Percentiles rank a stretch among this genome's conserved stretches.
phyloP scores from a whole-genome alignment of 2,888 invertebrate genomes.

The Lepidochrysops patricia region DNA sequence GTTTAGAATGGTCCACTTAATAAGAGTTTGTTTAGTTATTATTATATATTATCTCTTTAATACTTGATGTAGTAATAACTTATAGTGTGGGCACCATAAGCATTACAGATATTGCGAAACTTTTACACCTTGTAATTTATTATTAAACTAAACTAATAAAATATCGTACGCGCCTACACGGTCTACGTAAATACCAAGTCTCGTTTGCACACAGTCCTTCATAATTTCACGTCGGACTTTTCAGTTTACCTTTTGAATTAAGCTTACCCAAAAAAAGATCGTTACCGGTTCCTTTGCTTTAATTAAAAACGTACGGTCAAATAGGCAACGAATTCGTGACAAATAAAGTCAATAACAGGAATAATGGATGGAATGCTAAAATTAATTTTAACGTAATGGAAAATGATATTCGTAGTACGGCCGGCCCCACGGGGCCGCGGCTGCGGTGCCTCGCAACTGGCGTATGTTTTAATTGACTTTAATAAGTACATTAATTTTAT shows the following conservation, averaged over 20 bases:
- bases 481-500: constrained; percentile 3
- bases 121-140: background rate
- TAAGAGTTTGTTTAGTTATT: background rate
- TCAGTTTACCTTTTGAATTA: background rate
- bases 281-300: background rate
- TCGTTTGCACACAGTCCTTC: background rate
- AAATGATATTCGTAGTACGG: constrained; percentile 6
- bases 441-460: background rate
- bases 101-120: background rate
- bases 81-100: background rate
- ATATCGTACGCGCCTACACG: background rate
- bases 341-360: constrained; percentile 5
- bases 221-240: background rate
- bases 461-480: constrained; percentile 7
- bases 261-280: background rate
- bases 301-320: background rate
- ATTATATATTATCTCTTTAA: background rate
- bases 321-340: background rate
- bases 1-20: background rate
- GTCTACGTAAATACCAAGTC: background rate
- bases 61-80: background rate
- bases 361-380: constrained; percentile 1
- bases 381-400: constrained; percentile 12
- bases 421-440: background rate
- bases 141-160: background rate